These are phyloP conservation scores for Sussaba pulchella DNA, from an alignment of 2,888 invertebrate species.

Conservation along the genomic window DNA sequence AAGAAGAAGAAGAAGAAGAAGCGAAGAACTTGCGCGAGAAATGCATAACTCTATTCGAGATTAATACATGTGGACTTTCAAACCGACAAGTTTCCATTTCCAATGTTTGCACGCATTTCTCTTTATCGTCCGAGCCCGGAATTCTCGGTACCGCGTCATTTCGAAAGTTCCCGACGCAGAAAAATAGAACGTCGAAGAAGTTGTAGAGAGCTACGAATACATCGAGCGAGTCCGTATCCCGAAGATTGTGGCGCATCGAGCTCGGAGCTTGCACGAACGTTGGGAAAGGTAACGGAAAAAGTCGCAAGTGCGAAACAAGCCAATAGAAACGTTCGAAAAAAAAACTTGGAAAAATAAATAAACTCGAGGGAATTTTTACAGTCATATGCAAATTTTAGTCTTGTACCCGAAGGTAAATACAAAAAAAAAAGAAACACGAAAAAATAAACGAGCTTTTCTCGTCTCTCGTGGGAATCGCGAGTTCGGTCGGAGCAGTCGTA, in stretches of 20 bases:
- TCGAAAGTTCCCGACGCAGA: neutral
- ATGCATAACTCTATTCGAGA: neutral
- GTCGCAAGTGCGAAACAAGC: neutral
- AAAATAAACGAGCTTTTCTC: conserved; percentile 2
- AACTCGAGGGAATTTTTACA: neutral
- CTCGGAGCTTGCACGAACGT: neutral
- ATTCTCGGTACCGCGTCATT: neutral
- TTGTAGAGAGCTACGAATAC: neutral
- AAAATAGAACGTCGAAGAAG: neutral
- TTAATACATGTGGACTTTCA: conserved; percentile 38
- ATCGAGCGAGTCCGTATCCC: neutral
- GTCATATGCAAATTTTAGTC: conserved; percentile 26
- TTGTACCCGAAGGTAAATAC: conserved; percentile 12
- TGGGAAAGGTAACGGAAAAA: neutral
- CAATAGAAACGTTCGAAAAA: neutral
- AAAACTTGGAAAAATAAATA: neutral
- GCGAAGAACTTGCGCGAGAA: neutral
- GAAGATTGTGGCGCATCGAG: neutral
- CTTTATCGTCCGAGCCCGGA: conserved; percentile 1
- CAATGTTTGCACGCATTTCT: conserved; percentile 11
- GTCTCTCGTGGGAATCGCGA: neutral
- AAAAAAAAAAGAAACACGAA: neutral
- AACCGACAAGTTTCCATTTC: neutral
- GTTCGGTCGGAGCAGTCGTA: neutral
- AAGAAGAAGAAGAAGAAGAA: neutral